phyloP scores from a whole-genome alignment of 1,140 invertebrate genomes.

The Bicyclus anynana region DNA sequence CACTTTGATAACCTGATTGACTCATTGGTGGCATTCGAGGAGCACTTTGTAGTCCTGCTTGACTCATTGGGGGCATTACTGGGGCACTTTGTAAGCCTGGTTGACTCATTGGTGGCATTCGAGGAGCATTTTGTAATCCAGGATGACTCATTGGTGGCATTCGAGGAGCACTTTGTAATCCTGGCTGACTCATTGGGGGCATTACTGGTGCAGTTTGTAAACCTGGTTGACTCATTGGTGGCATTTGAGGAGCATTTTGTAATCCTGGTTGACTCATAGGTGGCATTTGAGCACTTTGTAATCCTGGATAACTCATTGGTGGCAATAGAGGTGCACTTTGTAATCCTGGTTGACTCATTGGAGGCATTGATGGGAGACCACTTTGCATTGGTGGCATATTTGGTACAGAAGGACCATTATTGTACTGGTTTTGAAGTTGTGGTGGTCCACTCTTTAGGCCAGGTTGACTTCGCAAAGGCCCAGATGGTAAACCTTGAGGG shows the following conservation, averaged over 20 bases:
- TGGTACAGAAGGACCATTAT: neutral
- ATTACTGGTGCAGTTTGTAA: neutral
- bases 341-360: slow-evolving; percentile 19
- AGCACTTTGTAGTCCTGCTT: slow-evolving; percentile 25
- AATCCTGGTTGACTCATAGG: slow-evolving; percentile 13
- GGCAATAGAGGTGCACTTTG: slow-evolving; percentile 10
- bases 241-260: slow-evolving; percentile 9
- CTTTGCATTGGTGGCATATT: slow-evolving; percentile 10
- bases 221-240: slow-evolving; percentile 17
- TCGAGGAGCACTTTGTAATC: slow-evolving; percentile 10
- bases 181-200: slow-evolving; percentile 4
- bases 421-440: neutral
- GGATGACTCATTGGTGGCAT: slow-evolving; percentile 22
- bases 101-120: neutral
- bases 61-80: slow-evolving; percentile 4
- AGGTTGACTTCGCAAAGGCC: slow-evolving; percentile 18
- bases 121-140: neutral
- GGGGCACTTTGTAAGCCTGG: neutral
- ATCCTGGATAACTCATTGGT: slow-evolving; percentile 15
- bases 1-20: slow-evolving; percentile 21
- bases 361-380: slow-evolving; percentile 11
- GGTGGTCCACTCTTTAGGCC: slow-evolving; percentile 13
- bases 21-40: slow-evolving; percentile 22
- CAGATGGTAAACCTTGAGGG: slow-evolving; percentile 23
- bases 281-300: neutral